Base-by-base conservation (phyloP, 2,888 invertebrate genomes). In the Thalpophila matura region DNA sequence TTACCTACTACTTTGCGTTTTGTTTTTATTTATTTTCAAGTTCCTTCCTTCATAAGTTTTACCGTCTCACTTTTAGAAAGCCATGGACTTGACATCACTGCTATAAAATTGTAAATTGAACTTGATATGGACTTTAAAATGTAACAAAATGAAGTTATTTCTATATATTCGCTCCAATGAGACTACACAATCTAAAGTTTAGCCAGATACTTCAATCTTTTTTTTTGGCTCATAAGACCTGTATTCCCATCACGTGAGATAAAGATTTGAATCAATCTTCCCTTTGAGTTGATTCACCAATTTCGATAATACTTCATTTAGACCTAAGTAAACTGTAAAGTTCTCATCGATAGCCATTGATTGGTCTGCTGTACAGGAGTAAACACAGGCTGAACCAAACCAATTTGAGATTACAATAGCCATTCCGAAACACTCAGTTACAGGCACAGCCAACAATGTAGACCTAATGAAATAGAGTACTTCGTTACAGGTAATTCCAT, bases 331-430 rank as follows among this genome's bases (percentile, higher is more conserved):
- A 74, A 69, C 65, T 70, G 55, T 62, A 55, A 73, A 64, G 43
- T 42, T 64, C 59, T 75, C 67, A 78, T 68, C 54, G 40, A 45
- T 20, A 45, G 22, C 16, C 65, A 66, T 68, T 79, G 72, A 82
- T 77, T 75, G 65, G 69, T 65, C 65, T 79, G 45, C 63, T 58
- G 64, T 60, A 64, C 50, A 66, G 56, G 40, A 61, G 49, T 58
- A 55, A 56, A 67, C 45, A 60, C 55, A 73, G 56, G 24, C 53
- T 53, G 55, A 56, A 50, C 67, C 55, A 54, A 59, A 49, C 59
- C 60, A 68, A 77, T 82, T 81, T 67, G 64, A 69, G 70, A 78
- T 78, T 56, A 80, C 64, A 78, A 74, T 61, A 60, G 67, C 56
- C 31, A 26, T 43, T 37, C 42, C n/a, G n/a, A 40, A 51, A 45